A percentile compares a stretch with the other conserved stretches of the same genome.
These are phyloP conservation scores for Festucalex cinctus DNA, from an alignment of 2,113 vertebrate genomes.

Conservation along the genomic window DNA sequence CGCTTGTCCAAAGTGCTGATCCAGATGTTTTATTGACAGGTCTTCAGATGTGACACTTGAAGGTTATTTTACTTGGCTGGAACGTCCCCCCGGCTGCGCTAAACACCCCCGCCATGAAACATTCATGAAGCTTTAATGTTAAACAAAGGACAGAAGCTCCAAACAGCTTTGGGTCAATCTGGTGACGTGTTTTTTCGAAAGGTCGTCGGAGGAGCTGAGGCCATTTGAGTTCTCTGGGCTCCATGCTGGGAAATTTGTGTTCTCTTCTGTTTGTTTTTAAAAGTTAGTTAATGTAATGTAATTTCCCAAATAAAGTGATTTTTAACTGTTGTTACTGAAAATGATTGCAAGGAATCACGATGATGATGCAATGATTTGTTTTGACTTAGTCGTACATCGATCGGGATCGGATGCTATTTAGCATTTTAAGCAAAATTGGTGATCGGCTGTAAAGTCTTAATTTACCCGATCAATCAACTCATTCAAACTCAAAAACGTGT, in stretches of 20 bases:
- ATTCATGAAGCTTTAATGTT: conserved; percentile 69
- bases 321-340: too few species aligned
- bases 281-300: too few species aligned
- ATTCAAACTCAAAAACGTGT: too few species aligned
- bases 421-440: too few species aligned
- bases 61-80: conserved; percentile 64
- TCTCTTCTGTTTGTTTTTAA: too few species aligned
- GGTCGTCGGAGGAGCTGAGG: background rate
- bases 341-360: too few species aligned
- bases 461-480: too few species aligned
- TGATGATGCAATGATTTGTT: too few species aligned
- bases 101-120: conserved; percentile 51
- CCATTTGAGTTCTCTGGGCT: background rate
- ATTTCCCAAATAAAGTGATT: too few species aligned
- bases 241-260: background rate
- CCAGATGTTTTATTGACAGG: conserved; percentile 60
- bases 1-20: conserved; percentile 52
- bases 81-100: conserved; percentile 26
- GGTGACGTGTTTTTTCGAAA: background rate
- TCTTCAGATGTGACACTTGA: conserved; percentile 64
- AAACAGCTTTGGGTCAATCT: conserved; percentile 1
- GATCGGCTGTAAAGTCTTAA: too few species aligned
- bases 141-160: conserved; percentile 49
- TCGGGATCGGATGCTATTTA: too few species aligned
- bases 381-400: too few species aligned